Percentiles rank a stretch among this genome's conserved stretches.
Evolutionary conservation across 2,113 vertebrate genomes (phyloP).

Genomic region (Entosphenus tridentatus): DNA sequence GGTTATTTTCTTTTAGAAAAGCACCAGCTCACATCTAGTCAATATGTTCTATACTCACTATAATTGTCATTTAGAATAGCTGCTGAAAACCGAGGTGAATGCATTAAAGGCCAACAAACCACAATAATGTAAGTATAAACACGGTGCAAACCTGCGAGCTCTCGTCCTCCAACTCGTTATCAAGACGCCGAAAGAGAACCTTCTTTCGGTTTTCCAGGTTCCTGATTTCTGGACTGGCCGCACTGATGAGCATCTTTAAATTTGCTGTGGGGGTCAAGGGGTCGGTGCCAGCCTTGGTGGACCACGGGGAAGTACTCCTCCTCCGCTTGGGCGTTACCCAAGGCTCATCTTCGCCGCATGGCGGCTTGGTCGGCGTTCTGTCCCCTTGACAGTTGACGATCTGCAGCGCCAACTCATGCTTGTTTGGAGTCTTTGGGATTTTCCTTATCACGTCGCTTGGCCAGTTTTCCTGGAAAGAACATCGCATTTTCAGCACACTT

Average conservation of each 20-base stretch:
- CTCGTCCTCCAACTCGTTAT: slow-evolving; percentile 25
- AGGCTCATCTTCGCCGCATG: no score
- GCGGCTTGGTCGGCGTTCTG: no score
- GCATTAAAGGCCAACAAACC: not conserved
- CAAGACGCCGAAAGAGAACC: slow-evolving; percentile 33
- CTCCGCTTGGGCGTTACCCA: no score
- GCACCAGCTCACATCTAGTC: no score
- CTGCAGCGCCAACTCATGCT: no score
- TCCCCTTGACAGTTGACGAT: no score
- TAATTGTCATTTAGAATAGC: not conserved
- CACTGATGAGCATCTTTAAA: slow-evolving; percentile 82
- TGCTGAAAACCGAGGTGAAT: not conserved
- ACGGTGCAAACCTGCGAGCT: not conserved
- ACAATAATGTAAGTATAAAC: slow-evolving; percentile 27
- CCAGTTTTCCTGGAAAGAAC: no score
- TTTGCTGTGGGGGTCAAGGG: slow-evolving; percentile 92
- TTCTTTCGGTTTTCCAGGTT: slow-evolving; percentile 57
- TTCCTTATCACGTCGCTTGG: no score
- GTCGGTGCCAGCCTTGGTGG: slow-evolving; percentile 19
- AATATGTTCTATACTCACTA: not conserved
- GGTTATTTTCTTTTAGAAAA: no score
- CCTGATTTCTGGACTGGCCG: slow-evolving; percentile 74
- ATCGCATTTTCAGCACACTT: no score
- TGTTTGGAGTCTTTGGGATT: no score
- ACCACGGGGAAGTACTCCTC: no score